Percentiles rank a stretch among this genome's conserved stretches.
phyloP scores from a whole-genome alignment of 2,113 vertebrate genomes.

The Periophthalmus modestus region DNA sequence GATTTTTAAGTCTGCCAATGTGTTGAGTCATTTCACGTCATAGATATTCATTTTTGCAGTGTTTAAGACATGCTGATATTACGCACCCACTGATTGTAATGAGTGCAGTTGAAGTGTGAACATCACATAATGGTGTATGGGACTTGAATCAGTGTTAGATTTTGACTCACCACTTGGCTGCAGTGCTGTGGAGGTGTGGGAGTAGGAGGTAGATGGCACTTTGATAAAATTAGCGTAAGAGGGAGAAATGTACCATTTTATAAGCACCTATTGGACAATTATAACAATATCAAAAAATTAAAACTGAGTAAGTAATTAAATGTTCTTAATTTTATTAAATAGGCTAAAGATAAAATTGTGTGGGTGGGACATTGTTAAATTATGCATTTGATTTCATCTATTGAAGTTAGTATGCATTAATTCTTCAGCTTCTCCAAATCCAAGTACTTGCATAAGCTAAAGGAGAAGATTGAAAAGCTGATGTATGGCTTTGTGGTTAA shows the following conservation, averaged over 20 bases:
- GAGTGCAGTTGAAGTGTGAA: conserved; percentile 7
- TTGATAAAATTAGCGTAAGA: conserved; percentile 12
- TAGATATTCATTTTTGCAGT: not conserved
- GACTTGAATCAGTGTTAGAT: conserved; percentile 15
- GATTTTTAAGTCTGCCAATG: no score
- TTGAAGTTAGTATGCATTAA: not conserved
- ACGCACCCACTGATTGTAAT: not conserved
- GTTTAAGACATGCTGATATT: not conserved
- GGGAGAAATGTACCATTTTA: not conserved
- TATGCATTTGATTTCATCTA: not conserved
- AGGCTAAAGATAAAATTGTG: not conserved
- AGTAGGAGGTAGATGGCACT: conserved; percentile 35
- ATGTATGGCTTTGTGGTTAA: no score
- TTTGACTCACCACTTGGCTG: conserved; percentile 45
- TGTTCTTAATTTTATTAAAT: not conserved
- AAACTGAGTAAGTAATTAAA: not conserved
- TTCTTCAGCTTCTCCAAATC: not conserved
- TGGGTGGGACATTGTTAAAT: not conserved
- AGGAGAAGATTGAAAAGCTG: not conserved
- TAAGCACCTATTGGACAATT: not conserved
- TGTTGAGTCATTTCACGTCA: no score
- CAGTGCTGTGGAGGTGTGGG: conserved; percentile 44
- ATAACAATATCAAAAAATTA: not conserved
- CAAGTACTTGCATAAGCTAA: not conserved
- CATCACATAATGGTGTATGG: conserved; percentile 18